Evolutionary conservation across 1,140 invertebrate species (phyloP).

Genomic region (Colletes gigas): DNA sequence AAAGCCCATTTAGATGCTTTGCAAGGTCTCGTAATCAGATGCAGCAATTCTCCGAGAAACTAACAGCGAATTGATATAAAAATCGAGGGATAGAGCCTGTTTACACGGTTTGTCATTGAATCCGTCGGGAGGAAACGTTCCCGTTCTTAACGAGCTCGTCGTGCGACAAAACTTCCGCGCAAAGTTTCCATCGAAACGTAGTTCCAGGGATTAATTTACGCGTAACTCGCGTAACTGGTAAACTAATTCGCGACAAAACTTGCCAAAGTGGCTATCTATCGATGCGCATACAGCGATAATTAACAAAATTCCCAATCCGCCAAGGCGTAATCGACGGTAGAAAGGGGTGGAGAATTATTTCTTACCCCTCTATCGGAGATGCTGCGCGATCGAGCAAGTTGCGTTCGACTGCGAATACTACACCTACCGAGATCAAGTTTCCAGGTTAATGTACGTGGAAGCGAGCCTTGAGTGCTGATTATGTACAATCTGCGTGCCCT

Average conservation of each 20-base stretch:
- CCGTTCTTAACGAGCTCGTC: not conserved
- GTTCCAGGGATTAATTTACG: not conserved
- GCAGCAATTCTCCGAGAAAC: too few species aligned
- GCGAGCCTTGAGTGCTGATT: slow-evolving; percentile 11
- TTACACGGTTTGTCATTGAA: not conserved
- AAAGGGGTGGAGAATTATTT: not conserved
- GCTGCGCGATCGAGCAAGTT: not conserved
- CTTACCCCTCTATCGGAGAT: not conserved
- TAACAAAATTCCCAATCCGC: not conserved
- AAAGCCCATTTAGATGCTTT: too few species aligned
- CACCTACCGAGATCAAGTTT: not conserved
- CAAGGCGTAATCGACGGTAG: too few species aligned
- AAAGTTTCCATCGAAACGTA: not conserved
- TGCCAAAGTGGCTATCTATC: not conserved
- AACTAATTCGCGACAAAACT: not conserved
- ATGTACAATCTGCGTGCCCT: not conserved
- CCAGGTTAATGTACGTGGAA: slow-evolving; percentile 5
- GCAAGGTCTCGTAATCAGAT: too few species aligned
- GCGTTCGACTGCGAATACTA: not conserved
- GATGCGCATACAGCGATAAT: not conserved
- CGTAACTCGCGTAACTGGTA: not conserved
- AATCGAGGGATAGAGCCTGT: not conserved
- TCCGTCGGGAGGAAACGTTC: not conserved
- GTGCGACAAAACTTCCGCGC: not conserved
- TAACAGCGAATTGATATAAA: slow-evolving; percentile 3